Evolutionary conservation across 2,113 vertebrate genomes (phyloP).

Genomic region (Anarhynchus alexandrinus): DNA sequence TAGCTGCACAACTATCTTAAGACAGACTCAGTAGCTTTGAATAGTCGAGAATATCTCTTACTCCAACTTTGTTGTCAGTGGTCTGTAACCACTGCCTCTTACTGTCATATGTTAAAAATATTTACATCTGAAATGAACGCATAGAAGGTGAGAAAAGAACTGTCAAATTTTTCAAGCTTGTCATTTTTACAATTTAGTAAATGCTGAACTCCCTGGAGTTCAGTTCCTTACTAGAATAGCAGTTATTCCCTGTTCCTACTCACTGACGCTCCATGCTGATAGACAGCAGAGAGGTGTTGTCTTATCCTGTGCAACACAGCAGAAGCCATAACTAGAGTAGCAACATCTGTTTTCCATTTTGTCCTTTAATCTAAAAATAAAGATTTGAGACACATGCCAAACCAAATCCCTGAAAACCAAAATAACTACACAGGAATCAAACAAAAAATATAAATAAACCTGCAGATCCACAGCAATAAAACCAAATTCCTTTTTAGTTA

Average conservation of each 20-base stretch:
- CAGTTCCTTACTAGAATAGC: not conserved
- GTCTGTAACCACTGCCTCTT: not conserved
- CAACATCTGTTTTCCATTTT: slow-evolving; percentile 67
- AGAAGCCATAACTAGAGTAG: not conserved
- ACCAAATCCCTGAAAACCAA: slow-evolving; percentile 60
- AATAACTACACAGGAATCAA: slow-evolving; percentile 54
- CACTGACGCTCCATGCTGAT: not conserved
- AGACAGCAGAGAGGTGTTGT: slow-evolving; percentile 9
- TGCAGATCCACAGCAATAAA: slow-evolving; percentile 44
- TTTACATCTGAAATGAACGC: not conserved
- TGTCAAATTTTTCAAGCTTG: not conserved
- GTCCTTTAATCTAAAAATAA: slow-evolving; percentile 65
- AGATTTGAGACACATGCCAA: slow-evolving; percentile 51
- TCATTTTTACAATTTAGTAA: not conserved
- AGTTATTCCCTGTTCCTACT: not conserved
- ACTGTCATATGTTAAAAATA: not conserved
- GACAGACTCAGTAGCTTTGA: not conserved
- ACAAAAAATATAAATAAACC: slow-evolving; percentile 65
- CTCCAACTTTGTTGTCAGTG: not conserved
- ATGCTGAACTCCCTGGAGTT: not conserved
- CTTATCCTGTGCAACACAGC: not conserved
- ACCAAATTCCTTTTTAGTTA: slow-evolving; percentile 53
- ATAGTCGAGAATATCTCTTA: not conserved
- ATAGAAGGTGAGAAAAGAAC: not conserved
- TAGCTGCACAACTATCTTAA: not conserved